Base-by-base conservation (phyloP, 2,888 invertebrate species). In the Torymus texanus region DNA sequence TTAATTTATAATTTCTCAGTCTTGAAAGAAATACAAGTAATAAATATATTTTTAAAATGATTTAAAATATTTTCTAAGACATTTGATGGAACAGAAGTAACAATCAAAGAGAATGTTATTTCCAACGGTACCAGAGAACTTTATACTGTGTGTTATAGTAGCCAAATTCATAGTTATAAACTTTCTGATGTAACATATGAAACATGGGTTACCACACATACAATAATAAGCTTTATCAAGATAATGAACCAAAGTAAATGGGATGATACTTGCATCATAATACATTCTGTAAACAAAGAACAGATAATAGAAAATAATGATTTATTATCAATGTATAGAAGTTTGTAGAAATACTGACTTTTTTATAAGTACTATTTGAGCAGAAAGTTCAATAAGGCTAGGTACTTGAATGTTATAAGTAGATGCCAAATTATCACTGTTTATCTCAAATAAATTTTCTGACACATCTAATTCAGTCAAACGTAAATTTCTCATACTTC, bases 191-290 rank as follows among this genome's bases (percentile, higher is more conserved):
- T 81, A 86, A 67, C 66, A 79, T 62, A 86, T 81, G 68, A 90
- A 89, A 79, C 89, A 92, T 18, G 93, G 91, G 62, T 86, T 87
- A 0, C 94, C 94, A 88, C 94, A 94, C 0, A 92, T 86, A 87
- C 95, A 94, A 88, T 93, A 93, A 83, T 92, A 91, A 0, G 93
- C 93, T 85, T 91, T 87, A 84, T 94, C 93, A 83, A 95, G 88
- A 86, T 92, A 93, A 66, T 92, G 88, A 0, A 94, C 92, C 74
- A 94, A 87, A 4, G 93, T 93, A 78, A 86, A 86, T 0, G 94
- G 94, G 84, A 94, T 91, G 51, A 91, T 91, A 71, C 92, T 92
- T 18, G 92, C 88, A 78, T 92, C 91, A 86, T 94, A 94, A 55
- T 89, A 88, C 13, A 92, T 84, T 83, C 92, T 92, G 79, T 5